These are phyloP conservation scores for Dermochelys coriacea DNA, from an alignment of 2,797 vertebrate genomes.

Conservation along the genomic window DNA sequence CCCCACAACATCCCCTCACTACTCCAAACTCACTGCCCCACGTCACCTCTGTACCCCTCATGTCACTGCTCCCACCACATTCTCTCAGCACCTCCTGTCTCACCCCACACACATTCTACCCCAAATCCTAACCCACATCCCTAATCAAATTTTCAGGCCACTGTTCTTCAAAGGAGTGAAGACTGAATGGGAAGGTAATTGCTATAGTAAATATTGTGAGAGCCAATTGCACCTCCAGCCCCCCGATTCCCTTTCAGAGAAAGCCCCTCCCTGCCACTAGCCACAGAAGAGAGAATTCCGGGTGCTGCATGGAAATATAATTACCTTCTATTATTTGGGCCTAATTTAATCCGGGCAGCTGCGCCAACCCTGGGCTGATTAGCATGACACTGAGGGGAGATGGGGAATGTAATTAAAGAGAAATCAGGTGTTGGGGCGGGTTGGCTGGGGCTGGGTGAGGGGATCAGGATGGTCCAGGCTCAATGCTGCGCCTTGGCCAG, in stretches of 20 bases:
- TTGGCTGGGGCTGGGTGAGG: neutral
- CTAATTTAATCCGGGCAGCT: conserved; percentile 83
- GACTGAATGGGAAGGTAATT: conserved; percentile 57
- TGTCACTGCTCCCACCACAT: neutral
- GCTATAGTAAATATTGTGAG: conserved; percentile 70
- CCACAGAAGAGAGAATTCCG: conserved; percentile 71
- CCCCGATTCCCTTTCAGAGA: conserved; percentile 33
- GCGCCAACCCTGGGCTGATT: conserved; percentile 75
- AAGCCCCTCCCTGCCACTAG: neutral
- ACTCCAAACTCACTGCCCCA: too few species aligned
- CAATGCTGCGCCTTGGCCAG: neutral
- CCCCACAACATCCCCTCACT: neutral
- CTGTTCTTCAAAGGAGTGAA: neutral
- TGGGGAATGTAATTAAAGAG: conserved; percentile 79
- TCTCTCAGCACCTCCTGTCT: neutral
- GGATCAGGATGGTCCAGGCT: neutral
- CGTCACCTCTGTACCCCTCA: too few species aligned
- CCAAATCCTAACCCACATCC: neutral
- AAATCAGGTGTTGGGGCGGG: conserved; percentile 62
- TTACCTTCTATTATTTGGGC: conserved; percentile 69
- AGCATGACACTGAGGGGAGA: conserved; percentile 80
- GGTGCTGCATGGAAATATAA: conserved; percentile 56
- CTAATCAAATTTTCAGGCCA: neutral
- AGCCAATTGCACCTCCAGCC: conserved; percentile 11
- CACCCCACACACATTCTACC: neutral